A percentile compares a stretch with the other conserved stretches of the same genome.
phyloP scores from a whole-genome alignment of 2,888 invertebrate species.

The Antitype chi region DNA sequence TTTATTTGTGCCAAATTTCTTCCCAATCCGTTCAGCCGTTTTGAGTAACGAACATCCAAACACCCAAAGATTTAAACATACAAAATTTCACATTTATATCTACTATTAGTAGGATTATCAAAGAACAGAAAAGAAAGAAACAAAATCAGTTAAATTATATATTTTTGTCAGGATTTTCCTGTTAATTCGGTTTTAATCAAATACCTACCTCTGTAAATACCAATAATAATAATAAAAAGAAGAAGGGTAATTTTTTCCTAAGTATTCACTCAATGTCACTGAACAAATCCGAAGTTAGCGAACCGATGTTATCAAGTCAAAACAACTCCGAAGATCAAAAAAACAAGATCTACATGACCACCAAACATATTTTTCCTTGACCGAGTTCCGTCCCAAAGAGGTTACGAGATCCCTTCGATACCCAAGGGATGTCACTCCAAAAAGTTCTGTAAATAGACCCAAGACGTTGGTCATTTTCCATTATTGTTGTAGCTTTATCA shows the following conservation, averaged over 20 bases:
- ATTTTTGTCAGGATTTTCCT: no score
- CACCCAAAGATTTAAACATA: no score
- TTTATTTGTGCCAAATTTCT: no score
- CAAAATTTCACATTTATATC: no score
- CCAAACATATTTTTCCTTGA: conserved; percentile 36
- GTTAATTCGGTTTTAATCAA: no score
- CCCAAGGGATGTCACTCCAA: conserved; percentile 51
- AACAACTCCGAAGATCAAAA: conserved; percentile 42
- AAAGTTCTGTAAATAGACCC: conserved; percentile 57
- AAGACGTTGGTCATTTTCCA: conserved; percentile 43
- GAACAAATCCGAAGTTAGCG: not conserved
- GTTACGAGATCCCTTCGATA: conserved; percentile 35
- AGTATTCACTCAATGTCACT: conserved; percentile 10
- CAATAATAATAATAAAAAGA: no score
- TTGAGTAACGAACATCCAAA: no score
- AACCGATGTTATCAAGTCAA: conserved; percentile 30
- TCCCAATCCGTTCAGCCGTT: no score
- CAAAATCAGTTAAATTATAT: no score
- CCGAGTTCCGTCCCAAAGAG: conserved; percentile 44
- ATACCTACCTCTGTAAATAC: no score
- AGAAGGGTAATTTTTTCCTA: not conserved
- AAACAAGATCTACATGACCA: conserved; percentile 18
- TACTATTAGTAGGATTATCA: no score
- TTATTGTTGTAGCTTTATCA: conserved; percentile 33
- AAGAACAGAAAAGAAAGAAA: no score